These are phyloP conservation scores for Drosophila pallidifrons DNA, from an alignment of 1,140 invertebrate species.

Conservation along the genomic window DNA sequence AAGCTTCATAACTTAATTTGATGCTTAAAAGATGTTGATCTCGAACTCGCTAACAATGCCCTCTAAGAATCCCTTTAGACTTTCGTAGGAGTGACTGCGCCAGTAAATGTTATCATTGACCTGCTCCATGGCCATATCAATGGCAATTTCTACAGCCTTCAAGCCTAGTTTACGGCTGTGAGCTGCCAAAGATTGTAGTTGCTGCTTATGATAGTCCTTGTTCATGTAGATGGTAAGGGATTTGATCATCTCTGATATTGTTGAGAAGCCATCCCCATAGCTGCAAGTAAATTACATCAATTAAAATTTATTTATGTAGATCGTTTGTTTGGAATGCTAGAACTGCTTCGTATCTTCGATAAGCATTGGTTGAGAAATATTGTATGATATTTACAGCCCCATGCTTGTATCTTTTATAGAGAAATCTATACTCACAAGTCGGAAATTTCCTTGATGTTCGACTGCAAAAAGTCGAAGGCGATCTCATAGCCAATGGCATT, in stretches of 20 bases:
- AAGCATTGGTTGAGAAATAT: too few relatives aligned
- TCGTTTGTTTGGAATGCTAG: too few relatives aligned
- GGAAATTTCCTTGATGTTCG: conserved; percentile 84
- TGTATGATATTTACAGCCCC: too few relatives aligned
- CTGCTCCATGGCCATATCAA: conserved; percentile 78
- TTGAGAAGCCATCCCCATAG: conserved; percentile 86
- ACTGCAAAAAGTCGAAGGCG: conserved; percentile 86
- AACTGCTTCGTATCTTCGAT: too few relatives aligned
- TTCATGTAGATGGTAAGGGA: conserved; percentile 86
- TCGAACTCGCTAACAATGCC: conserved; percentile 79
- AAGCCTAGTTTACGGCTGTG: conserved; percentile 73
- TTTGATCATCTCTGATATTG: conserved; percentile 86
- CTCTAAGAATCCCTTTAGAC: conserved; percentile 74
- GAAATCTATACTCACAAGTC: conserved; percentile 84
- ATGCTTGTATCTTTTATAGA: too few relatives aligned
- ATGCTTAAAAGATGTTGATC: conserved; percentile 79
- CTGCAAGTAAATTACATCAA: conserved; percentile 47
- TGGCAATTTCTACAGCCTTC: conserved; percentile 70
- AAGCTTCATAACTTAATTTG: conserved; percentile 51
- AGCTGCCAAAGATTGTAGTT: conserved; percentile 68
- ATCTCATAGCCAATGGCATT: conserved; percentile 85
- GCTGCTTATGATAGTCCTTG: conserved; percentile 84
- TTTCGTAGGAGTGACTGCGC: conserved; percentile 79
- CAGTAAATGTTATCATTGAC: conserved; percentile 84
- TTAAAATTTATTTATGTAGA: too few relatives aligned